These are phyloP conservation scores for Myopa testacea DNA, from an alignment of 2,888 invertebrate genomes.

Conservation along the genomic window DNA sequence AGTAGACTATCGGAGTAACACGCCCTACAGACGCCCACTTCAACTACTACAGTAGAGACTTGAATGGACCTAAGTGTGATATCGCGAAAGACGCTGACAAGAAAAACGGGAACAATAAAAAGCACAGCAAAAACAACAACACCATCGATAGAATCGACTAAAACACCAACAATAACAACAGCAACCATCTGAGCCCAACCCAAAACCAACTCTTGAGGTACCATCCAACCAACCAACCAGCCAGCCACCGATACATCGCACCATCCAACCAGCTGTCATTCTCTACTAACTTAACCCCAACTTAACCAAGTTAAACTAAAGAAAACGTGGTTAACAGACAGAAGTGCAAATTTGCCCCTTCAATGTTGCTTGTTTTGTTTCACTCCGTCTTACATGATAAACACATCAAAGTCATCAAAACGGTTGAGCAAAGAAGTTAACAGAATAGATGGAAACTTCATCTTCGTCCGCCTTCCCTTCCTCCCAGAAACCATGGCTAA, in stretches of 20 bases:
- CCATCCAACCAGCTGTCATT: not conserved
- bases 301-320: not conserved
- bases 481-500: not conserved
- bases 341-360: constrained; percentile 44
- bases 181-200: not conserved
- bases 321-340: constrained; percentile 35
- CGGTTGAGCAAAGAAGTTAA: constrained; percentile 45
- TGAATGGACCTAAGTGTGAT: not conserved
- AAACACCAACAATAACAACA: constrained; percentile 6
- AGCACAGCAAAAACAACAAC: not conserved
- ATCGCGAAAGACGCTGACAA: constrained; percentile 4
- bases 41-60: not conserved
- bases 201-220: not conserved
- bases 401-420: constrained; percentile 48
- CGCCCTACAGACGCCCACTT: not conserved
- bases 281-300: not conserved
- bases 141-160: not conserved
- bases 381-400: constrained; percentile 43
- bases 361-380: constrained; percentile 34
- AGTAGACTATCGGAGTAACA: not conserved
- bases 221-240: not conserved
- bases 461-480: not conserved
- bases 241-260: not conserved
- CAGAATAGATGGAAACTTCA: constrained; percentile 34
- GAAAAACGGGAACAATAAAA: not conserved